These are phyloP conservation scores for Agapornis roseicollis DNA, from an alignment of 2,113 vertebrate genomes.

Conservation along the genomic window DNA sequence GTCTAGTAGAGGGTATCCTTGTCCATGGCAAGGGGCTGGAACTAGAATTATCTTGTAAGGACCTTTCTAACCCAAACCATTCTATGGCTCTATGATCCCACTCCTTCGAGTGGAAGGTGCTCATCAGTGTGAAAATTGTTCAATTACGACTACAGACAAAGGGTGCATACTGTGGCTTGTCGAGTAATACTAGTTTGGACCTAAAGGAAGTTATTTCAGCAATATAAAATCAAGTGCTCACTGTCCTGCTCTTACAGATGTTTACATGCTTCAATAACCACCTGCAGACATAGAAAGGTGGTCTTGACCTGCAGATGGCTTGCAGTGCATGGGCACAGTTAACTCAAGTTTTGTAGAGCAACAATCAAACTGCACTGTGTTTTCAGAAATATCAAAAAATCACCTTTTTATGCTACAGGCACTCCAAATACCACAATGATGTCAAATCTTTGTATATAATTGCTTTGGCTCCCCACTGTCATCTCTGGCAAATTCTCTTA, in stretches of 20 bases:
- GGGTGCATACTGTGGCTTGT: fast-evolving
- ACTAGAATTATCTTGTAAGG: not conserved
- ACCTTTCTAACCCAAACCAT: not conserved
- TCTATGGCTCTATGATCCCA: not conserved
- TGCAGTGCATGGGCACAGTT: not conserved
- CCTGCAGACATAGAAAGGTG: not conserved
- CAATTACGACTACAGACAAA: fast-evolving
- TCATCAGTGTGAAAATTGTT: fast-evolving
- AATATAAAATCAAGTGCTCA: fast-evolving
- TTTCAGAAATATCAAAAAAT: not conserved
- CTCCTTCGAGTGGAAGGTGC: not conserved
- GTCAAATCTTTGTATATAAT: not conserved
- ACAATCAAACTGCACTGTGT: not conserved
- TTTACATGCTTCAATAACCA: fast-evolving
- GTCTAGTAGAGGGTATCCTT: not conserved
- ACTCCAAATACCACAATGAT: not conserved
- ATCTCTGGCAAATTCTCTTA: not conserved
- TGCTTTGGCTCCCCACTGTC: not conserved
- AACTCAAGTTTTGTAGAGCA: fast-evolving
- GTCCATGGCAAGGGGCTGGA: not conserved
- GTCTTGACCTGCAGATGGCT: not conserved
- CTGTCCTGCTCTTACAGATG: too few relatives aligned
- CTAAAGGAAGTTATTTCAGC: too few relatives aligned
- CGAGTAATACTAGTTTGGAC: fast-evolving
- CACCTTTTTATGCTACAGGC: not conserved